Percentiles rank a stretch among this genome's conserved stretches.
Evolutionary conservation across 2,113 vertebrate genomes (phyloP).

Genomic region (Microtus montanus): DNA sequence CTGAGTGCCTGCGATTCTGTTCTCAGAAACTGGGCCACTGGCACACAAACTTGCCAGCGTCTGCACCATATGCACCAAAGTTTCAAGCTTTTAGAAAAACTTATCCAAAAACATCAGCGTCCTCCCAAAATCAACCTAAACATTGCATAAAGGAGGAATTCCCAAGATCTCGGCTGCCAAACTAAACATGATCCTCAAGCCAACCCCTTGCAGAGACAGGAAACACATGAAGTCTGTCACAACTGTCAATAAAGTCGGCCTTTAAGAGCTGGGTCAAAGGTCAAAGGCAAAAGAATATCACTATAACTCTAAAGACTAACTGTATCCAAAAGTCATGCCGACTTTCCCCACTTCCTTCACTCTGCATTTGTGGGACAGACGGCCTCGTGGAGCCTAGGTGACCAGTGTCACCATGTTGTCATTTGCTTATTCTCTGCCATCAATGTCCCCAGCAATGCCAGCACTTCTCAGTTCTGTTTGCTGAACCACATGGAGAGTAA

Average conservation of each 20-base stretch:
- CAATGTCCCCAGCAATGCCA: neutral
- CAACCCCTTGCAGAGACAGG: neutral
- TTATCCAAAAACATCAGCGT: neutral
- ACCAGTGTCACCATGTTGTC: too few relatives aligned
- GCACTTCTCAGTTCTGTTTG: neutral
- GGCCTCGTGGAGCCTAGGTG: neutral
- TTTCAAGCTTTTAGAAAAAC: conserved; percentile 16
- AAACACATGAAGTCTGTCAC: neutral
- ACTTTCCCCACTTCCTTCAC: neutral
- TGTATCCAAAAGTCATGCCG: neutral
- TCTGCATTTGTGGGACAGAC: neutral
- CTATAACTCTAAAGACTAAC: neutral
- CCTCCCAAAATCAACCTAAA: neutral
- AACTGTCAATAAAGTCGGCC: neutral
- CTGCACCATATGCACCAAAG: neutral
- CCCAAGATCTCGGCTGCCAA: neutral
- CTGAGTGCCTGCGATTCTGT: neutral
- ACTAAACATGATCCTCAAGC: neutral
- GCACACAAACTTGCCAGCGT: neutral
- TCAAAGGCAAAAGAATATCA: neutral
- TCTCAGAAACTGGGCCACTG: neutral
- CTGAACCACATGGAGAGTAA: neutral
- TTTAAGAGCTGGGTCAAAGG: conserved; percentile 25
- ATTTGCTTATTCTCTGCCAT: neutral
- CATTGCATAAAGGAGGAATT: conserved; percentile 24